Evolutionary conservation across 2,113 vertebrate genomes (phyloP).

Genomic region (Brachypodius melanocephalos): DNA sequence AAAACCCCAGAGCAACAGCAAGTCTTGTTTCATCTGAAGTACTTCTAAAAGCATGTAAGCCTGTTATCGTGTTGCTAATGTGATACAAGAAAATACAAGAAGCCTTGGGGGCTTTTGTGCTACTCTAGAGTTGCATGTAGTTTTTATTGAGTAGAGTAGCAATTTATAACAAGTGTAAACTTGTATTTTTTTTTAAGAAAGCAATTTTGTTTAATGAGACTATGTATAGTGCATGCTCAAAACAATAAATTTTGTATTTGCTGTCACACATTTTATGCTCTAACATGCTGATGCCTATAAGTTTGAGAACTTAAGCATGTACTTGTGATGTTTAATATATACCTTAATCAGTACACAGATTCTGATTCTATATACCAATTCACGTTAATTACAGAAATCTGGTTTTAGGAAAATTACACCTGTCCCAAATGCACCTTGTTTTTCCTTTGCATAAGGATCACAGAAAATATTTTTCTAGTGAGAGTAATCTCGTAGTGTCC

Average conservation of each 20-base stretch:
- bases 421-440: neutral
- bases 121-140: neutral
- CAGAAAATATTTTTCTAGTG: neutral
- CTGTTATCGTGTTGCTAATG: neutral
- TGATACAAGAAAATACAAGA: neutral
- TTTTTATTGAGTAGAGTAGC: neutral
- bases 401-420: neutral
- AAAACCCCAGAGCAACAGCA: neutral
- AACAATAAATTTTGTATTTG: neutral
- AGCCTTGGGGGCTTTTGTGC: neutral
- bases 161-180: neutral
- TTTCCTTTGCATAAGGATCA: neutral
- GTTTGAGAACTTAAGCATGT: neutral
- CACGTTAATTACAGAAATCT: neutral
- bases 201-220: neutral
- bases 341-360: neutral
- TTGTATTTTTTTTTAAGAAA: neutral
- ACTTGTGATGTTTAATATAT: neutral
- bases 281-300: neutral
- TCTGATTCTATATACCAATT: neutral
- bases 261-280: neutral
- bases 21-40: neutral
- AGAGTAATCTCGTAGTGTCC: neutral
- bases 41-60: neutral
- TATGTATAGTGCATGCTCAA: accelerated